A percentile compares a stretch with the other conserved stretches of the same genome.
phyloP scores from a whole-genome alignment of 2,113 vertebrate species.

The Bubalus kerabau region DNA sequence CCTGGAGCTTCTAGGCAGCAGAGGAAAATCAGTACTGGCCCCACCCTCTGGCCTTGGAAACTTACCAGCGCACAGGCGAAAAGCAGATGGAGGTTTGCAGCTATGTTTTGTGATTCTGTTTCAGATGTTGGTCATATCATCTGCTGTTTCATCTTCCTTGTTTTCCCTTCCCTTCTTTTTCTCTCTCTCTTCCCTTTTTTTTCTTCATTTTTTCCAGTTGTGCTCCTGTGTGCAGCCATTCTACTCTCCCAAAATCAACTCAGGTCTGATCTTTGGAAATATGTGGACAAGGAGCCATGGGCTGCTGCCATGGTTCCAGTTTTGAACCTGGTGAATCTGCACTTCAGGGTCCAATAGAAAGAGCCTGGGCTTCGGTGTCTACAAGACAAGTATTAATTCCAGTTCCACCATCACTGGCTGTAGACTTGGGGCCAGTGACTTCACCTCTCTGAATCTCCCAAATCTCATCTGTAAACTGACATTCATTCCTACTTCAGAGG shows the following conservation, averaged over 20 bases:
- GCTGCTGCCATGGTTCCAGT: not conserved
- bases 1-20: not conserved
- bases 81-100: not conserved
- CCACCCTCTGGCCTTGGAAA: not conserved
- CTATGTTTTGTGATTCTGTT: not conserved
- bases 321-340: not conserved
- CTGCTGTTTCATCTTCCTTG: not conserved
- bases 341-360: not conserved
- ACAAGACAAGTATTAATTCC: not conserved
- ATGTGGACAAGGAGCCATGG: rapidly evolving
- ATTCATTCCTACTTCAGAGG: not conserved
- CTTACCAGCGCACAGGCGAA: not conserved
- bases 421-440: not conserved
- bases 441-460: not conserved
- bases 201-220: not conserved
- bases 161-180: not conserved
- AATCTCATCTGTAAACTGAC: not conserved
- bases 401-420: not conserved
- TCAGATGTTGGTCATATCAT: not conserved
- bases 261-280: not conserved
- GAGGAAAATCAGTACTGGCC: not conserved
- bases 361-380: not conserved
- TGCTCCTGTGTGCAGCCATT: not conserved
- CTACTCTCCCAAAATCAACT: not conserved
- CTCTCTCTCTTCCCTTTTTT: not conserved